Evolutionary conservation across 2,797 vertebrate genomes (phyloP).

Genomic region (Clarias pachynema): DNA sequence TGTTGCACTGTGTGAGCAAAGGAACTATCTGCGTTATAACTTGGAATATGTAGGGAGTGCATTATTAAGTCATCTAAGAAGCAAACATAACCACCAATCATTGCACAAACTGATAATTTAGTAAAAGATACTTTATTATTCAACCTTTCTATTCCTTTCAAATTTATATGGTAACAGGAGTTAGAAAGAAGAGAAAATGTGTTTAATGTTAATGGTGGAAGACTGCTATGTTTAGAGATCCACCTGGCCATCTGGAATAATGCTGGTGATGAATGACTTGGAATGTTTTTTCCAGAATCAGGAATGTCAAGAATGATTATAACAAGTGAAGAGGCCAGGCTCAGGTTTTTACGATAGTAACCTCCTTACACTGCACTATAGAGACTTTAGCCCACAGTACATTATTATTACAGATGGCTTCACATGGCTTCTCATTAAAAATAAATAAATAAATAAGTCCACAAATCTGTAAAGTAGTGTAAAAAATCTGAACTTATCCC

Average conservation of each 20-base stretch:
- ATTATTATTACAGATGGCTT: conserved; percentile 31
- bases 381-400: neutral
- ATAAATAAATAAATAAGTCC: neutral
- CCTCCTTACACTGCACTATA: conserved; percentile 1
- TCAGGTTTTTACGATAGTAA: conserved; percentile 13
- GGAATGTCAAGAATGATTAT: conserved; percentile 54
- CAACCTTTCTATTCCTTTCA: neutral
- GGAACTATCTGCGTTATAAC: conserved; percentile 37
- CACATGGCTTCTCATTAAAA: neutral
- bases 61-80: neutral
- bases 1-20: conserved; percentile 58
- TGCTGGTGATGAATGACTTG: conserved; percentile 24
- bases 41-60: neutral
- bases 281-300: conserved; percentile 46
- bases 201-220: neutral
- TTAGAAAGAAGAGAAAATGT: conserved; percentile 14
- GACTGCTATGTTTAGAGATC: conserved; percentile 1
- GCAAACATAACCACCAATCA: neutral
- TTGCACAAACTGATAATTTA: neutral
- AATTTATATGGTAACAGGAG: neutral
- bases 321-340: conserved; percentile 30
- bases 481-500: neutral
- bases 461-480: neutral
- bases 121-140: neutral
- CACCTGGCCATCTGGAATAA: conserved; percentile 53